A percentile compares a stretch with the other conserved stretches of the same genome.
These are phyloP conservation scores for Eufriesea mexicana DNA, from an alignment of 1,140 invertebrate genomes.

Conservation along the genomic window DNA sequence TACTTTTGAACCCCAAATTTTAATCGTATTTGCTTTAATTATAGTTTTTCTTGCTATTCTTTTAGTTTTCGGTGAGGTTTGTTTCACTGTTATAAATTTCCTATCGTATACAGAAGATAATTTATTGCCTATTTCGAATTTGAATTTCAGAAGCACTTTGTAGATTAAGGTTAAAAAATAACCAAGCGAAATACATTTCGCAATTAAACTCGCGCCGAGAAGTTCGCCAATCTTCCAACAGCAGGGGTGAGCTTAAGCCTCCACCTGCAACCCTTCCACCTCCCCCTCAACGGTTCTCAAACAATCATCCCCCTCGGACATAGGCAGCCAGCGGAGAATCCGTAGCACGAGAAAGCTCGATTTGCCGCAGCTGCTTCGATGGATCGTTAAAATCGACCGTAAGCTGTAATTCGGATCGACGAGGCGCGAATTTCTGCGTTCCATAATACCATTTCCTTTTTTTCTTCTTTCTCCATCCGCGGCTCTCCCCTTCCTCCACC, in stretches of 20 bases:
- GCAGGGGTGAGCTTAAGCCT: conserved; percentile 3
- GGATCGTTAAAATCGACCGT: conserved; percentile 52
- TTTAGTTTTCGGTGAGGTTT: not conserved
- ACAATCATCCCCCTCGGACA: conserved; percentile 30
- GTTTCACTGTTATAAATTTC: not conserved
- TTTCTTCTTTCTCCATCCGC: not conserved
- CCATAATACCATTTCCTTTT: conserved; percentile 20
- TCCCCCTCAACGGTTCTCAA: not conserved
- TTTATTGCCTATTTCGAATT: not conserved
- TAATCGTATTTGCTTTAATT: too few species aligned
- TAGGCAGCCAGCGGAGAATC: conserved; percentile 14
- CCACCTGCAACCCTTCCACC: conserved; percentile 29
- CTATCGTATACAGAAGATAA: not conserved
- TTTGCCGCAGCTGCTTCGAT: conserved; percentile 47
- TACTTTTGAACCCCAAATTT: too few species aligned
- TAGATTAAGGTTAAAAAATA: not conserved
- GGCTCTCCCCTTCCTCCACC: not conserved
- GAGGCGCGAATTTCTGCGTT: conserved; percentile 46
- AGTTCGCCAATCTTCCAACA: conserved; percentile 8
- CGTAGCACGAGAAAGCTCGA: conserved; percentile 37
- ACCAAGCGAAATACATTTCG: not conserved
- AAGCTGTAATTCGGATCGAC: conserved; percentile 46
- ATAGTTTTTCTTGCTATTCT: not conserved
- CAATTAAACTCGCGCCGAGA: conserved; percentile 6
- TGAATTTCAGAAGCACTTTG: not conserved